Conservation (phyloP, 1,140 invertebrate genomes). For the Tetranychus cinnabarinus region DNA sequence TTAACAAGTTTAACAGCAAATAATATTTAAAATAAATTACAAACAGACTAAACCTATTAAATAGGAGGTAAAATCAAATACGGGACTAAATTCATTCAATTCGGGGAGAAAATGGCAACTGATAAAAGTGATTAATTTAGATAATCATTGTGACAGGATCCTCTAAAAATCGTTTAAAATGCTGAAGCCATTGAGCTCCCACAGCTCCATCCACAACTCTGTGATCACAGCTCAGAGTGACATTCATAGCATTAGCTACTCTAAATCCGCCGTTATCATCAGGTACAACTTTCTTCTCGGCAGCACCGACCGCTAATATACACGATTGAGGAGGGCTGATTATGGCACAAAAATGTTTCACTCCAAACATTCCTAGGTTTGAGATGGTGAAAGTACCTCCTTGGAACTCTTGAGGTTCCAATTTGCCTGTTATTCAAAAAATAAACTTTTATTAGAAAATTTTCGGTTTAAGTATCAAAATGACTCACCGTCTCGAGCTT, state of each 20-base stretch:
- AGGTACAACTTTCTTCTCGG: slow-evolving; percentile 28
- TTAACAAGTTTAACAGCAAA: too few relatives aligned
- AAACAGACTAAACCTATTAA: too few relatives aligned
- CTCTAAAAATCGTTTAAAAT: slow-evolving; percentile 36
- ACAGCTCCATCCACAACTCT: slow-evolving; percentile 46
- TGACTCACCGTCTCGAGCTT: slow-evolving; percentile 54
- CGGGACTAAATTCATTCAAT: too few relatives aligned
- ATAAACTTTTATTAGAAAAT: not conserved
- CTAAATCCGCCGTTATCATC: slow-evolving; percentile 21
- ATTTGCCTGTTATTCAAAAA: slow-evolving; percentile 26
- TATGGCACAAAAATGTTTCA: slow-evolving; percentile 38
- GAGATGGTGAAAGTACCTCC: slow-evolving; percentile 61
- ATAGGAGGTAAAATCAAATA: too few relatives aligned
- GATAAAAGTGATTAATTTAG: slow-evolving; percentile 16
- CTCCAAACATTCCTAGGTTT: slow-evolving; percentile 93
- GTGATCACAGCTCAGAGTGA: slow-evolving; percentile 43
- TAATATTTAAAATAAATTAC: too few relatives aligned
- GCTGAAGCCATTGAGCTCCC: slow-evolving; percentile 38
- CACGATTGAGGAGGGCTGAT: slow-evolving; percentile 44
- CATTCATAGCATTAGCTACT: slow-evolving; percentile 30
- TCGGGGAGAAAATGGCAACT: too few relatives aligned
- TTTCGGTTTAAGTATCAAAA: not conserved
- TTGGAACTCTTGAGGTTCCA: slow-evolving; percentile 92
- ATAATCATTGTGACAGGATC: slow-evolving; percentile 38
- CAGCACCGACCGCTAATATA: slow-evolving; percentile 37